phyloP scores from a whole-genome alignment of 1,140 invertebrate genomes.

The Rhyacophila brunnea region DNA sequence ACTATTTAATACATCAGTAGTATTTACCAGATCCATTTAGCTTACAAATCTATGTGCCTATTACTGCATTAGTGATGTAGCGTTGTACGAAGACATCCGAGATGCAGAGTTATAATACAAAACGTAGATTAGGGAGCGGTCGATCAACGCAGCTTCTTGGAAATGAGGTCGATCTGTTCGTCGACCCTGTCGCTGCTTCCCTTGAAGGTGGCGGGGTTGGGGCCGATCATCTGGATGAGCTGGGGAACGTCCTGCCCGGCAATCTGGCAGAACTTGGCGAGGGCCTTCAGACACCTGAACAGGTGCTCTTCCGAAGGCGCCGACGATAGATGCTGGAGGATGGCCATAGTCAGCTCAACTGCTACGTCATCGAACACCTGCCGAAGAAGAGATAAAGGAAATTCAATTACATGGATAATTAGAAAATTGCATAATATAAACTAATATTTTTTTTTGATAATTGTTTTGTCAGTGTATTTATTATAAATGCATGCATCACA shows the following conservation, averaged over 20 bases:
- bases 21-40: too few relatives aligned
- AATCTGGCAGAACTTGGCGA: conserved; percentile 77
- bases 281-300: conserved; percentile 74
- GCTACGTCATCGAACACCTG: conserved; percentile 93
- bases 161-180: conserved; percentile 73
- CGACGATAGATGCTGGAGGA: conserved; percentile 82
- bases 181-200: conserved; percentile 79
- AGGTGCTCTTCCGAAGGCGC: conserved; percentile 78
- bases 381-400: conserved; percentile 16
- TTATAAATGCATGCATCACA: too few relatives aligned
- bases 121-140: too few relatives aligned
- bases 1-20: too few relatives aligned
- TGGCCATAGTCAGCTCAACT: conserved; percentile 88
- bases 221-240: conserved; percentile 90
- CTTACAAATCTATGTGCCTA: too few relatives aligned
- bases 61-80: too few relatives aligned
- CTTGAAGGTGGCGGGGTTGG: conserved; percentile 77
- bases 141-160: conserved; percentile 58
- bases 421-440: too few relatives aligned
- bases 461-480: too few relatives aligned
- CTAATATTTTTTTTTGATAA: too few relatives aligned
- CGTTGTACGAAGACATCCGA: too few relatives aligned
- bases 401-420: too few relatives aligned
- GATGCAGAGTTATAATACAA: too few relatives aligned
- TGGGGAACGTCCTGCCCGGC: conserved; percentile 81